Percentiles rank a stretch among this genome's conserved stretches.
Evolutionary conservation across 2,113 vertebrate species (phyloP).

Genomic region (Ariopsis seemanni): DNA sequence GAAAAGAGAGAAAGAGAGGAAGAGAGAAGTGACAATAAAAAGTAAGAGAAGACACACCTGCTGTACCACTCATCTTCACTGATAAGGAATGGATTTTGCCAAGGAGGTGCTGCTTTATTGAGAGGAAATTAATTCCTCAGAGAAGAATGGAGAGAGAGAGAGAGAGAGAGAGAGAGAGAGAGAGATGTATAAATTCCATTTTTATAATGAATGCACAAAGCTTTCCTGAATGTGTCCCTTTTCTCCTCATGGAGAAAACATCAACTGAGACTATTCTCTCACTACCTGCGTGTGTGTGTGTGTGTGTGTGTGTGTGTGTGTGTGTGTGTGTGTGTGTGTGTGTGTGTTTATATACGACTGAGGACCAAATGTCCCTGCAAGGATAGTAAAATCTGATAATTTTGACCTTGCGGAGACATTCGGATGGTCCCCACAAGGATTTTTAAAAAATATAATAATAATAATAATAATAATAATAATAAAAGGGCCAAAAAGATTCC

Average conservation of each 20-base stretch:
- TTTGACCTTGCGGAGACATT: too few relatives aligned
- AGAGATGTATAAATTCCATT: constrained; percentile 51
- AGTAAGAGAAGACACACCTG: constrained; percentile 46
- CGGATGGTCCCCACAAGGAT: not conserved
- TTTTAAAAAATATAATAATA: too few relatives aligned
- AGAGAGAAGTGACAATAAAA: constrained; percentile 14
- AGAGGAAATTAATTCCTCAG: constrained; percentile 58
- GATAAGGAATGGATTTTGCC: constrained; percentile 46
- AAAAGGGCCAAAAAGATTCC: too few relatives aligned
- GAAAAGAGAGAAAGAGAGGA: constrained; percentile 42
- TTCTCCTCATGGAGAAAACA: constrained; percentile 35
- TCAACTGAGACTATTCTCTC: constrained; percentile 32
- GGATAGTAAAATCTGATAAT: too few relatives aligned
- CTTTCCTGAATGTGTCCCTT: constrained; percentile 38
- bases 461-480: too few relatives aligned
- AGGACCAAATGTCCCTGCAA: too few relatives aligned
- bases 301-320: not conserved
- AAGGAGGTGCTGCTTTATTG: constrained; percentile 22
- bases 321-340: constrained; percentile 4
- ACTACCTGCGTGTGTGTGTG: not conserved
- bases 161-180: not conserved
- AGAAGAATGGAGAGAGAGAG: constrained; percentile 4
- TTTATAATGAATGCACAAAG: constrained; percentile 58
- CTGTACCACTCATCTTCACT: constrained; percentile 41
- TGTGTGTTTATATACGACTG: not conserved